Evolutionary conservation across 2,113 vertebrate genomes (phyloP).

Genomic region (Australoheros scitulus): DNA sequence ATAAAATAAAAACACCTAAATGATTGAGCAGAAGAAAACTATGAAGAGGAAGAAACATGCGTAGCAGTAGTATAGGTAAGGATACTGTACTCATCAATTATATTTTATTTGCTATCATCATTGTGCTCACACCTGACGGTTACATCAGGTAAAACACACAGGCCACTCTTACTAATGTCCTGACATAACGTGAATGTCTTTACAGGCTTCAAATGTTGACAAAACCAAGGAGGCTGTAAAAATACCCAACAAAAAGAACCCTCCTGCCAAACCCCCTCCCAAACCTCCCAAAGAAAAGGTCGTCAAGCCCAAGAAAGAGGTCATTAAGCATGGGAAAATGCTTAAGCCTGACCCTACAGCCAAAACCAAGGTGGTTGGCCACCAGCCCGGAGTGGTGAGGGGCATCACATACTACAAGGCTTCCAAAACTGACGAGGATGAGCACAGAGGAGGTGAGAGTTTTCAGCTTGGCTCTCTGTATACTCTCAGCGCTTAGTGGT

Average conservation of each 20-base stretch:
- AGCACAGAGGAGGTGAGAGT: conserved; percentile 75
- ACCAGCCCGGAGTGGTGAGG: conserved; percentile 87
- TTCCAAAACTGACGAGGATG: conserved; percentile 65
- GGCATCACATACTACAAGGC: conserved; percentile 97
- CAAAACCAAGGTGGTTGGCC: conserved; percentile 80
- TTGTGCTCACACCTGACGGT: neutral
- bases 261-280: conserved; percentile 70
- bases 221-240: conserved; percentile 81
- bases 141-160: neutral
- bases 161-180: neutral
- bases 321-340: conserved; percentile 55
- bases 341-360: conserved; percentile 79
- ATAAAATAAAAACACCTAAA: too few relatives aligned
- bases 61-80: neutral
- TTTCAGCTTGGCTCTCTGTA: neutral
- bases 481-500: neutral
- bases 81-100: neutral
- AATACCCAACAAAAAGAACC: conserved; percentile 78
- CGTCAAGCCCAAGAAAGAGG: conserved; percentile 88
- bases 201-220: conserved; percentile 82
- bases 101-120: neutral
- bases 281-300: conserved; percentile 86
- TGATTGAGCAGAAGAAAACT: too few relatives aligned
- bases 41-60: too few relatives aligned
- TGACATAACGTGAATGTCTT: conserved; percentile 28